phyloP scores from a whole-genome alignment of 1,140 invertebrate genomes.

The Aleiodes sp. region DNA sequence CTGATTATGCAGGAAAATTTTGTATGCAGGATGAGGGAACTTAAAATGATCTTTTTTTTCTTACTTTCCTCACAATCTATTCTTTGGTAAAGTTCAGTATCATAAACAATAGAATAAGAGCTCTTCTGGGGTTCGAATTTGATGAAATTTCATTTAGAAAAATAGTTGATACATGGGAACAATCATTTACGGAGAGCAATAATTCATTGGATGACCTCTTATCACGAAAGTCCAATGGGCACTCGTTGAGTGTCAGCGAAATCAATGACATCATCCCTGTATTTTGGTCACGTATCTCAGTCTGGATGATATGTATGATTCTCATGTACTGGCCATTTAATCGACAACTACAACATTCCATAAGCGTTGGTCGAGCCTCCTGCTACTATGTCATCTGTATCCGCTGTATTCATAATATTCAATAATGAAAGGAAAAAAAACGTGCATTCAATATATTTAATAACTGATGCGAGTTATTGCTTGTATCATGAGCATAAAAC shows the following conservation, averaged over 20 bases:
- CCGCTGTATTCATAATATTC: neutral
- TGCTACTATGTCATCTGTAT: neutral
- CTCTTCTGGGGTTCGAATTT: neutral
- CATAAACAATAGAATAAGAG: neutral
- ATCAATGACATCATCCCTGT: constrained; percentile 5
- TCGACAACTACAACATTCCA: constrained; percentile 5
- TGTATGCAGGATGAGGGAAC: too few relatives aligned
- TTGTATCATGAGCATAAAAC: neutral
- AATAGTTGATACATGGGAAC: neutral
- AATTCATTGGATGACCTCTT: neutral
- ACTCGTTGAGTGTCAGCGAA: neutral
- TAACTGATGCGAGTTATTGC: neutral
- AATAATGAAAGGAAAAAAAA: neutral
- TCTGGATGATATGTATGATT: neutral
- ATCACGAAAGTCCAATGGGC: neutral
- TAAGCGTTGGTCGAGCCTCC: constrained; percentile 1
- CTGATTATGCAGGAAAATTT: constrained; percentile 34
- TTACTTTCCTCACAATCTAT: too few relatives aligned
- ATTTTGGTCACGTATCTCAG: constrained; percentile 16
- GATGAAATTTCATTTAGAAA: neutral
- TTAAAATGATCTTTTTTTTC: constrained; percentile 17
- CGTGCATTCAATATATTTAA: neutral
- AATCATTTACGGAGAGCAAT: neutral
- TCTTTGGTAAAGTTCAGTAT: too few relatives aligned
- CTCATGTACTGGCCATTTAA: constrained; percentile 9